Evolutionary conservation across 1,140 invertebrate species (phyloP), one percentile per base, ranked within the genome.

Genomic region (Drosophila pachea): DNA sequence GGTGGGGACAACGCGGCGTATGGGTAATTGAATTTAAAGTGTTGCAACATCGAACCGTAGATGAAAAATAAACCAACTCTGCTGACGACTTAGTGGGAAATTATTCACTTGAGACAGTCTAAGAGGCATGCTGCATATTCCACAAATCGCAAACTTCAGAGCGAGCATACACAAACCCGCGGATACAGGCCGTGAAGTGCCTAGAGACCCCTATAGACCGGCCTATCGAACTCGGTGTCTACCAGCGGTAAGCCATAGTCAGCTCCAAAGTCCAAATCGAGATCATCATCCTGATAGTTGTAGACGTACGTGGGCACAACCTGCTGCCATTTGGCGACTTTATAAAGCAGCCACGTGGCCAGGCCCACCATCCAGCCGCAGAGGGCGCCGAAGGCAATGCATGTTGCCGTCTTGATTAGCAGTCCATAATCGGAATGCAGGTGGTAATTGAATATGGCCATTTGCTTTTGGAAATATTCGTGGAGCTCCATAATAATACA

Each of bases 331-430:
- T 74, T 4, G 3, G 71, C 74, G 42, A 74, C 4, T 47, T 78
- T 74, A 35, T 72, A 83, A 11, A 83, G 6, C 3, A 68, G 35
- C 45, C 65, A 68, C 2, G 78, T 58, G 5, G 83, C 0, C 4
- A 82, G 40, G 7, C 67, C 76, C 56, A 83, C 74, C 5, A 78
- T 33, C 74, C 74, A 83, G 4, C 78, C 78, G 11, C 74, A 83
- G 0, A 82, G 22, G 0, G 61, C 71, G 5, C 78, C 78, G 50
- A 83, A 74, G n/a, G 78, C 78, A 12, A 82, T 50, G 53, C 78
- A 77, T 6, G 78, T 65, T 38, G 78, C 78, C 33, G 36, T 61
- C 64, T 68, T 77, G 36, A 82, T 62, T 7, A 78, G 22, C n/a
- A 66, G 42, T 5, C 78, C 78, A 32, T 74, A 82, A 43, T 74